These are phyloP conservation scores for Cheilosia pagana DNA, from an alignment of 2,888 invertebrate species.

Conservation along the genomic window DNA sequence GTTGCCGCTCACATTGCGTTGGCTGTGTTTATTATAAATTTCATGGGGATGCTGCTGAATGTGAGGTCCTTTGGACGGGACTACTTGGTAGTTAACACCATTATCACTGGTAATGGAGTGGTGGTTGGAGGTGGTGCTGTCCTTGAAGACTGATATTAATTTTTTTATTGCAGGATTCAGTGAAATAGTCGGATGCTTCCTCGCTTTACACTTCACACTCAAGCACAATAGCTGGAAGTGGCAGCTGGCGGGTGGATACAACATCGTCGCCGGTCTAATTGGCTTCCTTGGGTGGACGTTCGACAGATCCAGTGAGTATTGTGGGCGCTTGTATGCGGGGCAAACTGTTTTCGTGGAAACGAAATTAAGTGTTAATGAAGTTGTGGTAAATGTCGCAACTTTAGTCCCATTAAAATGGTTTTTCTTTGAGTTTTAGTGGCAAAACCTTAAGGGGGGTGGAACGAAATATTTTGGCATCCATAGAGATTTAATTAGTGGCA, in stretches of 20 bases:
- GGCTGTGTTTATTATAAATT: slow-evolving; percentile 82
- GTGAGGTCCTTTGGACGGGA: slow-evolving; percentile 83
- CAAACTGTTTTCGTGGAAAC: slow-evolving; percentile 1
- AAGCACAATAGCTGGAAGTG: slow-evolving; percentile 82
- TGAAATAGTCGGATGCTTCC: slow-evolving; percentile 83
- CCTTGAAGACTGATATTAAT: slow-evolving; percentile 21
- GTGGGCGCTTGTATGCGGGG: background rate
- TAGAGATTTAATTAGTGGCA: too few relatives aligned
- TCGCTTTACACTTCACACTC: slow-evolving; percentile 82
- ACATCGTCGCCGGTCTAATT: slow-evolving; percentile 82
- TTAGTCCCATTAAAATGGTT: too few relatives aligned
- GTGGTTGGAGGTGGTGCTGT: background rate
- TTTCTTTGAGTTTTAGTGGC: too few relatives aligned
- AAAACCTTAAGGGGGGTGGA: too few relatives aligned
- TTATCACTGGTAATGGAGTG: slow-evolving; percentile 82
- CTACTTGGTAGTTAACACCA: slow-evolving; percentile 82
- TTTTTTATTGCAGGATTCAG: slow-evolving; percentile 79
- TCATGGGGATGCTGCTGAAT: slow-evolving; percentile 84
- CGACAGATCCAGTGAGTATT: slow-evolving; percentile 79
- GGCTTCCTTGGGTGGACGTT: slow-evolving; percentile 83
- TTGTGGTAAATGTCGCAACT: background rate
- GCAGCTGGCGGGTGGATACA: slow-evolving; percentile 82
- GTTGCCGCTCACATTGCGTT: slow-evolving; percentile 82
- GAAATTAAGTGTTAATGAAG: slow-evolving; percentile 16
- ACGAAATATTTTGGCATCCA: too few relatives aligned